Percentiles rank a stretch among this genome's conserved stretches.
These are phyloP conservation scores for Phalacrocorax carbo DNA, from an alignment of 2,113 vertebrate genomes.

Conservation along the genomic window DNA sequence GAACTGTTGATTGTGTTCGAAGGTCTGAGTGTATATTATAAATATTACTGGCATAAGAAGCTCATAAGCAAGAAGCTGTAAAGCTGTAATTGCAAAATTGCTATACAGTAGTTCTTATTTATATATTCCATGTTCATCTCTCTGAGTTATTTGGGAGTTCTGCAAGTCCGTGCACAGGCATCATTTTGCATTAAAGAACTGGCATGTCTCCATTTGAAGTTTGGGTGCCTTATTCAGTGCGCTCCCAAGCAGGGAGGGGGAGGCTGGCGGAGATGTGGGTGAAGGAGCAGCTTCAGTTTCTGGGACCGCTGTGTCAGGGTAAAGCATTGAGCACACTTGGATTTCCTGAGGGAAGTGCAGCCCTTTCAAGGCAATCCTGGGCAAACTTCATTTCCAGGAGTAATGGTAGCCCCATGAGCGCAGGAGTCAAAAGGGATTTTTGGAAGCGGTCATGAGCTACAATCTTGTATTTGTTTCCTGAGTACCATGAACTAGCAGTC, in stretches of 20 bases:
- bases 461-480: not conserved
- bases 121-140: rapidly evolving
- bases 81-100: not conserved
- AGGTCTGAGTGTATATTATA: not conserved
- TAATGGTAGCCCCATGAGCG: rapidly evolving
- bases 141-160: not conserved
- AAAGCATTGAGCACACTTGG: rapidly evolving
- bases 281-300: not conserved
- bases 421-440: not conserved
- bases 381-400: not conserved
- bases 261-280: not conserved
- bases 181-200: not conserved
- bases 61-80: not conserved
- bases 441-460: not conserved
- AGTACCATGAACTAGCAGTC: not conserved
- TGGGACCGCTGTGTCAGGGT: rapidly evolving
- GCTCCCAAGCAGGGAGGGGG: not conserved
- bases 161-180: not conserved
- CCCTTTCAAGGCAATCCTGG: not conserved
- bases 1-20: not conserved
- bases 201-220: rapidly evolving
- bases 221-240: not conserved
- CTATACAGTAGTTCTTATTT: not conserved
- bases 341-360: rapidly evolving
- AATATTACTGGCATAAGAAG: not conserved